Conservation (phyloP, 2,797 vertebrate genomes). For the Synaphobranchus kaupii region DNA sequence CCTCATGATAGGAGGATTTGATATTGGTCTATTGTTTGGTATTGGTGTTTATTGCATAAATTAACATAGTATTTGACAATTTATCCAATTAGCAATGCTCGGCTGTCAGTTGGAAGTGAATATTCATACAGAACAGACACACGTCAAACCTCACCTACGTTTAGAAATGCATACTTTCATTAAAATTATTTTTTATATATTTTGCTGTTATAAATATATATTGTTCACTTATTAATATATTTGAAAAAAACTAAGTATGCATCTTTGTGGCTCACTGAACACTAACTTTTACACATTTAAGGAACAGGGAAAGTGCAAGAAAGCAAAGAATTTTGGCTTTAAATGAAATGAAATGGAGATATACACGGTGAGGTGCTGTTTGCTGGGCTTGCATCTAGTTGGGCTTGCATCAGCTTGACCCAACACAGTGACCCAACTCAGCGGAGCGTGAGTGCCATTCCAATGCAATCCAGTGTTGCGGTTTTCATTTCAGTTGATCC, state of each 20-base stretch:
- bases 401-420: slow-evolving; percentile 35
- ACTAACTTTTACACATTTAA: slow-evolving; percentile 32
- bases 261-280: background rate
- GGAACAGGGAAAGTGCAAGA: slow-evolving; percentile 11
- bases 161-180: background rate
- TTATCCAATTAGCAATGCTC: background rate
- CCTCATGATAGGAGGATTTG: no score
- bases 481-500: background rate
- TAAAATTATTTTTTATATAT: background rate
- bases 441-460: background rate
- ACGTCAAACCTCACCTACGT: background rate
- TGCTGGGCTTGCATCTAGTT: slow-evolving; percentile 44
- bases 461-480: background rate
- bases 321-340: slow-evolving; percentile 23
- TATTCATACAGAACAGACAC: background rate
- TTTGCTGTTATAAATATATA: no score
- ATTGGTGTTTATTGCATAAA: background rate
- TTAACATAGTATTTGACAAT: background rate
- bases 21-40: background rate
- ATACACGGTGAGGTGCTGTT: slow-evolving; percentile 45
- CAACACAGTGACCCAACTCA: background rate
- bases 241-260: background rate
- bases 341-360: slow-evolving; percentile 53
- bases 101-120: background rate
- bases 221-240: no score